These are phyloP conservation scores for Drosophila gunungcola DNA, from an alignment of 1,140 invertebrate species.

Conservation along the genomic window DNA sequence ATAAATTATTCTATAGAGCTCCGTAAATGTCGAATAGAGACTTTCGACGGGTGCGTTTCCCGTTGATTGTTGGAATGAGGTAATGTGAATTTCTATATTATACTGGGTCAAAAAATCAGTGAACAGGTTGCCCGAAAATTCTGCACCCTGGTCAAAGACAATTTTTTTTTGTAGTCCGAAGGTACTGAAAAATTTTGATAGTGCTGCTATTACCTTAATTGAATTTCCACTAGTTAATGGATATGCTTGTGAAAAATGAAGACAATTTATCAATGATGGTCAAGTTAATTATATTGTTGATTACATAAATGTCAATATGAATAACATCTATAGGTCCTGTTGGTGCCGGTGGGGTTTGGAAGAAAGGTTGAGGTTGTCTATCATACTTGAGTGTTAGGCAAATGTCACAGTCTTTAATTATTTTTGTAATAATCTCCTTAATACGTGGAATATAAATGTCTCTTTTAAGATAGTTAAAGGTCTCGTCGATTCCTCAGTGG, in stretches of 20 bases:
- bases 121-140: neutral
- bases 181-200: neutral
- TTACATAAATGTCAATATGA: neutral
- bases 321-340: neutral
- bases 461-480: neutral
- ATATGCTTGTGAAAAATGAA: neutral
- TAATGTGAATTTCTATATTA: conserved; percentile 1
- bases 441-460: neutral
- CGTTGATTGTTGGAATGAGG: conserved; percentile 7
- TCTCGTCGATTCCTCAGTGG: neutral
- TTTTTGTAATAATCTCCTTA: too few relatives aligned
- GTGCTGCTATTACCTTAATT: neutral
- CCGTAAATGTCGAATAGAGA: neutral
- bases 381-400: neutral
- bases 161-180: neutral
- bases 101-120: too few relatives aligned
- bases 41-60: conserved; percentile 7
- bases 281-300: neutral
- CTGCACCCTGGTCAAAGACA: conserved; percentile 1
- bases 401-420: neutral
- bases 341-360: too few relatives aligned
- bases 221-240: neutral
- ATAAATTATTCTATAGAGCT: conserved; percentile 4
- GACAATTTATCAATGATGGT: neutral
- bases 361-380: neutral